A percentile compares a stretch with the other conserved stretches of the same genome.
These are phyloP conservation scores for Nesogale talazaci DNA, from an alignment of 2,113 vertebrate genomes.

Conservation along the genomic window DNA sequence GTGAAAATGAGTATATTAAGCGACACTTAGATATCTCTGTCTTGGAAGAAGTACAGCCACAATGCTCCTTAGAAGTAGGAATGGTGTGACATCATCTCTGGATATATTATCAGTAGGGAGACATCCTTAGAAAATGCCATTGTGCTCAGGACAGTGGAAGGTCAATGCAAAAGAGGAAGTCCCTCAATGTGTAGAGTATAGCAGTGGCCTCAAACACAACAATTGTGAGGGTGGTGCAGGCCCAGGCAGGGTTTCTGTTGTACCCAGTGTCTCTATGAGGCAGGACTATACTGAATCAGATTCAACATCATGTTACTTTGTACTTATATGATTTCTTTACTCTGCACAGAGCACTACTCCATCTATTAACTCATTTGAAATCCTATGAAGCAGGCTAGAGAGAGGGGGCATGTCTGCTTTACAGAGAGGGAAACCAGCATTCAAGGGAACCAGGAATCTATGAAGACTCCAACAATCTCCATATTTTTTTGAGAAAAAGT, in stretches of 20 bases:
- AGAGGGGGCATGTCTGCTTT: neutral
- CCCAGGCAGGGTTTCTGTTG: no score
- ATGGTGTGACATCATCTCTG: no score
- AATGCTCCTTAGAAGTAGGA: no score
- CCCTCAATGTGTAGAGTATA: no score
- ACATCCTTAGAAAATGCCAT: no score
- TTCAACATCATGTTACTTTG: neutral
- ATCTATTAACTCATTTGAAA: neutral
- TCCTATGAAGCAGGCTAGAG: neutral
- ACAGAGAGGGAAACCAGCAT: neutral
- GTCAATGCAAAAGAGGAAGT: no score
- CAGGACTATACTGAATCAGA: conserved; percentile 12
- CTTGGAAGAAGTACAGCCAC: no score
- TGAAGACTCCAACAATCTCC: neutral
- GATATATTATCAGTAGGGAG: no score
- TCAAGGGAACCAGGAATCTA: neutral
- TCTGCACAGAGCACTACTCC: neutral
- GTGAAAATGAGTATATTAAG: conserved; percentile 56
- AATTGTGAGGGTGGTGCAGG: no score
- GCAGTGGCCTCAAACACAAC: no score
- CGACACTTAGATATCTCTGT: neutral
- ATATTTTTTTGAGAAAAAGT: neutral
- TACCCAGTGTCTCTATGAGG: no score
- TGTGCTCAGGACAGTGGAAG: no score
- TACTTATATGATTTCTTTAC: neutral